Base-by-base conservation (phyloP, 2,797 vertebrate genomes). In the Lepilemur septentrionalis region DNA sequence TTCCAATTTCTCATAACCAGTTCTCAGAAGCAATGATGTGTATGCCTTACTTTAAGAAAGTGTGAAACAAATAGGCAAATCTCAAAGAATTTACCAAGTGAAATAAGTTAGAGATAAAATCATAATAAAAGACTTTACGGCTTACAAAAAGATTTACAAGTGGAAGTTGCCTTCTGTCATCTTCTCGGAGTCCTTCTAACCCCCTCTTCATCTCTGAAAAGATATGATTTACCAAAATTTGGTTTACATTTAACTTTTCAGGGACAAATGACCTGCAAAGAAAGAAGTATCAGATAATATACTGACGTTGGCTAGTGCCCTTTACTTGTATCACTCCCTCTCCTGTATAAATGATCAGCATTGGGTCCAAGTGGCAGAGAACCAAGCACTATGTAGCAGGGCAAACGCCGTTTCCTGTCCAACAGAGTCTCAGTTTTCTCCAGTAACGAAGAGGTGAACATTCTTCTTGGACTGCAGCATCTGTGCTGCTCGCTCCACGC, bases 371-470 rank as follows among this genome's bases (percentile, higher is more conserved):
- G 9, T 1, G 35, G n/a, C 48, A 22, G 15, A 75, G 25, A 35
- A 25, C 8, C 23, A 22, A 17, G 69, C 9, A 9, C 22, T 10
- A 30, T 0, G 22, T 17, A 22, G 18, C 55, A 15, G 0, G 4
- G 11, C 69, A 22, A 52, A 43, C 4, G 11, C 28, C 7, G 2
- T 4, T 5, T 50, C 17, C 89, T 10, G 13, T 17, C 22, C 32
- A 28, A 41, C 20, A 32, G 8, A 10, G 14, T 61, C 76, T 98
- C 97, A 97, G 96, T 99, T 95, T 83, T 99, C 99, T 80, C 99
- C 99, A 0, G 99, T 99, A 57, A 99, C 97, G 72, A 99, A 99
- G 94, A 99, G 99, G 96, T 99, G 99, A 85, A 99, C 99, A 0
- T 97, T 98, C 98, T 99, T 99, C 91, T 98, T 98, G 73, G 99